Conservation (phyloP, 2,888 invertebrate species). For the Xanthia togata region DNA sequence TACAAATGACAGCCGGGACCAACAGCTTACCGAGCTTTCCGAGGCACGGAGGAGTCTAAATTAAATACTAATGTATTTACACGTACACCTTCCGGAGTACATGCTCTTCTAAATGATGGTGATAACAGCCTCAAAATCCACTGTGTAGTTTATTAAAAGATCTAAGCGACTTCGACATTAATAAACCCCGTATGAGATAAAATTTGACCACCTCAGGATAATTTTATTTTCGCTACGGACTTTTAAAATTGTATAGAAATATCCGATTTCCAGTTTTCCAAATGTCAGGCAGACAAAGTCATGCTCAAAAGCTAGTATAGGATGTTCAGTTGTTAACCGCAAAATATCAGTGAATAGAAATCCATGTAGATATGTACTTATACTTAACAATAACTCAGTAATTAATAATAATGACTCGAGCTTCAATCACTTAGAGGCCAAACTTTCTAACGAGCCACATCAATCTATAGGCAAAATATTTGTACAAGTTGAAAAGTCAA, state of each 20-base stretch:
- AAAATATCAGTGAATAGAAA: conserved; percentile 37
- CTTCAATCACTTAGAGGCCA: conserved; percentile 58
- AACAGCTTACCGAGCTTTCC: too few species aligned
- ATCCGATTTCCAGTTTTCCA: neutral
- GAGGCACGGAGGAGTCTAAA: too few species aligned
- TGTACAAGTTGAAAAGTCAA: conserved; percentile 56
- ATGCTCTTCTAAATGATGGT: neutral
- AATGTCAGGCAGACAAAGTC: neutral
- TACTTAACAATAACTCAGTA: conserved; percentile 58
- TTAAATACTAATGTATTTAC: neutral
- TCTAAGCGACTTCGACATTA: neutral
- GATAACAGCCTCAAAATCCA: neutral
- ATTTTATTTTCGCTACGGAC: neutral
- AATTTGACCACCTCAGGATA: neutral
- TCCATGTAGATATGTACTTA: conserved; percentile 31
- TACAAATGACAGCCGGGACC: too few species aligned
- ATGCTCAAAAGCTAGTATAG: conserved; percentile 1
- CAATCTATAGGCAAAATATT: conserved; percentile 65
- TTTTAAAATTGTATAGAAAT: neutral
- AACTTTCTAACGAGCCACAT: conserved; percentile 65
- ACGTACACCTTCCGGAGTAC: neutral
- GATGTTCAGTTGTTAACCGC: conserved; percentile 33
- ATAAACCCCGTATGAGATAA: neutral
- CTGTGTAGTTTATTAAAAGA: neutral
- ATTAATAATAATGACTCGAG: conserved; percentile 69